These are phyloP conservation scores for Alligator mississippiensis DNA, from an alignment of 2,113 vertebrate species.

Conservation along the genomic window DNA sequence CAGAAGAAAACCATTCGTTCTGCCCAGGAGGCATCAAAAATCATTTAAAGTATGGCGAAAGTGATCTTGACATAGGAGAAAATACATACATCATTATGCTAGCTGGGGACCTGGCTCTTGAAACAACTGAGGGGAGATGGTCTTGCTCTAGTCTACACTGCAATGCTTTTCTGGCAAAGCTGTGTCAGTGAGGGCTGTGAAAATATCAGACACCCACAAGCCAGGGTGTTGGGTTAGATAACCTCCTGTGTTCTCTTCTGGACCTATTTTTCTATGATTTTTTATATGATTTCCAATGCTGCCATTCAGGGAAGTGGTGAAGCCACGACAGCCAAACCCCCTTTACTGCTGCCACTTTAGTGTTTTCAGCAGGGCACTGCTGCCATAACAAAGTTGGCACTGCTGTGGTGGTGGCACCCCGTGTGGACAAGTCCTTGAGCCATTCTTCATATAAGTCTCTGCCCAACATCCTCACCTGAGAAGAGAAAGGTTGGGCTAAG, in stretches of 20 bases:
- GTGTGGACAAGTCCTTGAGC: background rate
- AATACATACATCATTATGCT: background rate
- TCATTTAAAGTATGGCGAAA: accelerated
- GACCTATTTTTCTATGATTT: too few species aligned
- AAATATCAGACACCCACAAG: too few species aligned
- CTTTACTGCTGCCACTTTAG: background rate
- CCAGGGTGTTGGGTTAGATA: too few species aligned
- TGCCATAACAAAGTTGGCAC: background rate
- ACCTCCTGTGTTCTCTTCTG: too few species aligned
- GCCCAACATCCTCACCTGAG: background rate
- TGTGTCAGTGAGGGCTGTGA: too few species aligned
- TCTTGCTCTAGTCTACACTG: too few species aligned
- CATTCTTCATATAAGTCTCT: background rate
- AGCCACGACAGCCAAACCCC: too few species aligned
- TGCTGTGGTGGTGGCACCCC: background rate
- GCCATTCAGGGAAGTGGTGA: too few species aligned
- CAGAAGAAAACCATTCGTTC: background rate
- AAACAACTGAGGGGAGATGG: too few species aligned
- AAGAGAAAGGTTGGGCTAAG: background rate
- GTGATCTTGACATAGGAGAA: background rate
- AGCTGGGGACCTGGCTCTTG: too few species aligned
- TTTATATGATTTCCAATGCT: too few species aligned
- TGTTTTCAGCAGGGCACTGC: background rate
- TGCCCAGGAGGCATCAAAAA: accelerated
- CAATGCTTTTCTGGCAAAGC: too few species aligned